Conservation (phyloP, 2,888 invertebrate genomes). For the Celastrina argiolus region DNA sequence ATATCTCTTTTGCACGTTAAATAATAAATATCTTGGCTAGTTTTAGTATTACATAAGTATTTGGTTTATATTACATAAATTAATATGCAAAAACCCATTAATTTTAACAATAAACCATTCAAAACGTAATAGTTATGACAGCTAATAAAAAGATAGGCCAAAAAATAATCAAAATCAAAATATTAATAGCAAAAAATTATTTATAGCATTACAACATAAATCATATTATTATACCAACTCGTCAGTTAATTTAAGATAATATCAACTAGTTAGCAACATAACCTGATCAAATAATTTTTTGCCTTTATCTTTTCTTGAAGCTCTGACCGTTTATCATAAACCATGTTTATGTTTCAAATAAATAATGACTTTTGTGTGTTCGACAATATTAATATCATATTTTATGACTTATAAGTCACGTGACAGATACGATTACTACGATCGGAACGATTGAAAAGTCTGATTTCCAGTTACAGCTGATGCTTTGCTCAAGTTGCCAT, state of each 20-base stretch:
- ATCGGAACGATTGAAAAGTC: neutral
- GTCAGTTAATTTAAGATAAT: neutral
- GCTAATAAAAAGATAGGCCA: neutral
- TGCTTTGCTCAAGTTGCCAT: too few species aligned
- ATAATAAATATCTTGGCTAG: too few species aligned
- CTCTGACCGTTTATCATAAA: slow-evolving; percentile 4
- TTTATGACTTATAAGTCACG: neutral
- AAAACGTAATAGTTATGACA: too few species aligned
- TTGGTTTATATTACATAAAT: too few species aligned
- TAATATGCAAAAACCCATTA: too few species aligned
- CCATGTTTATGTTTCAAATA: neutral
- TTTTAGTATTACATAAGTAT: too few species aligned
- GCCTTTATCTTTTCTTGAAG: neutral
- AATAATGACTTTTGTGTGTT: neutral
- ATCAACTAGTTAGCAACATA: neutral
- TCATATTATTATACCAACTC: too few species aligned
- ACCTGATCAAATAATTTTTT: neutral
- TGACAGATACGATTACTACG: neutral
- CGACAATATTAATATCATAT: too few species aligned
- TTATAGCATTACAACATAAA: neutral
- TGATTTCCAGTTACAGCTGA: too few species aligned
- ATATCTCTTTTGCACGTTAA: too few species aligned
- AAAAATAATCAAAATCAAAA: neutral
- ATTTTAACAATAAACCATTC: too few species aligned
- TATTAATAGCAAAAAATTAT: neutral